A percentile compares a stretch with the other conserved stretches of the same genome.
Conservation (phyloP, 2,888 invertebrate species). For the Andricus curvator region DNA sequence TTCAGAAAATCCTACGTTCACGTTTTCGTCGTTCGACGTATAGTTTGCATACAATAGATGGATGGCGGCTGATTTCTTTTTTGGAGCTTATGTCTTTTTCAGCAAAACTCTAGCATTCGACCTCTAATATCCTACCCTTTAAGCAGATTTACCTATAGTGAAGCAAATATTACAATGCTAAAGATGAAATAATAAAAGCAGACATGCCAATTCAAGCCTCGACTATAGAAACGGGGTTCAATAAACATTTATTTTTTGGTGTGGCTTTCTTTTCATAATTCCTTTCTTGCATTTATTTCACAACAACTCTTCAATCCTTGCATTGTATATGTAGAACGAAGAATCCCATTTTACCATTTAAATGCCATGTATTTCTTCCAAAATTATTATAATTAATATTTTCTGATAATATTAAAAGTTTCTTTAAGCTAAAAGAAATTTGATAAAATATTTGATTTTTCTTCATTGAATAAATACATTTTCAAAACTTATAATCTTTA, state of each 20-base stretch:
- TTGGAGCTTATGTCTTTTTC: constrained; percentile 32
- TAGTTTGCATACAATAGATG: constrained; percentile 38
- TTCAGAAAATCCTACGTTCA: constrained; percentile 37
- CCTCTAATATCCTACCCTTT: constrained; percentile 5
- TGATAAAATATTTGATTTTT: too few species aligned
- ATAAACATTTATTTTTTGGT: background rate
- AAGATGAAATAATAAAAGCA: constrained; percentile 2
- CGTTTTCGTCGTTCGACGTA: constrained; percentile 25
- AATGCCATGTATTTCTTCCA: too few species aligned
- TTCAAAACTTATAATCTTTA: too few species aligned
- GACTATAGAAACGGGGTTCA: background rate
- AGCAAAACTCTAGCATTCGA: constrained; percentile 11
- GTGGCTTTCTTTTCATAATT: background rate
- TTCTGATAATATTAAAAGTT: too few species aligned
- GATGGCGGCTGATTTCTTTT: constrained; percentile 29
- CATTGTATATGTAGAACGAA: too few species aligned
- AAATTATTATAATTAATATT: too few species aligned
- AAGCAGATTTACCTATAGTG: constrained; percentile 11
- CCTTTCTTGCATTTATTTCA: background rate
- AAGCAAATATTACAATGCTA: constrained; percentile 10
- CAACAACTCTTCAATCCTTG: too few species aligned
- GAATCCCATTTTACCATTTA: too few species aligned
- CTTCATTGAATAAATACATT: too few species aligned
- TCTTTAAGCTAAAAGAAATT: too few species aligned
- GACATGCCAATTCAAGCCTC: background rate